These are phyloP conservation scores for Drosophila burlai DNA, from an alignment of 1,140 invertebrate species.

Conservation along the genomic window DNA sequence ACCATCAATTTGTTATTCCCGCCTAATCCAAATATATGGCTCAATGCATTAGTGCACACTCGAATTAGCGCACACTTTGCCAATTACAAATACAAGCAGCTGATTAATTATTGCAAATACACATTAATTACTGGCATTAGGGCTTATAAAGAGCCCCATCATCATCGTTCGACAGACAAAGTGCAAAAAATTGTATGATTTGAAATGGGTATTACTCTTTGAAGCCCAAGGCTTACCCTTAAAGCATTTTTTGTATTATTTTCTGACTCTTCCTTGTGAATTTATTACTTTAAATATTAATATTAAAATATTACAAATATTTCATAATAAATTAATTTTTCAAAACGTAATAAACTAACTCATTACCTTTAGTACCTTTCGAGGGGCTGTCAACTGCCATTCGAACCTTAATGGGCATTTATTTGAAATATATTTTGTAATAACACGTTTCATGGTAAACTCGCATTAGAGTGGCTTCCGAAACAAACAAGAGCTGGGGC, in stretches of 20 bases:
- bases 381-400: neutral
- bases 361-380: neutral
- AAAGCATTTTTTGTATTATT: neutral
- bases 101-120: conserved; percentile 34
- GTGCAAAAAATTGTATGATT: neutral
- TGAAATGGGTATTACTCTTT: neutral
- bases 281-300: neutral
- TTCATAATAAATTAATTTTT: neutral
- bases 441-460: conserved; percentile 10
- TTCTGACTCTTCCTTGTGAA: neutral
- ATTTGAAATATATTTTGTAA: conserved; percentile 21
- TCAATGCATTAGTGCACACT: neutral
- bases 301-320: neutral
- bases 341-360: neutral
- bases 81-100: conserved; percentile 18
- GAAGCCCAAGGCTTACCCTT: neutral
- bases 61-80: conserved; percentile 13
- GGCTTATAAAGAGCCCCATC: neutral
- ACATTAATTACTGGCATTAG: conserved; percentile 38
- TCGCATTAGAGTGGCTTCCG: neutral
- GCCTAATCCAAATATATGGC: conserved; percentile 9
- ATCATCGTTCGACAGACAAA: conserved; percentile 2
- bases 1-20: conserved; percentile 5
- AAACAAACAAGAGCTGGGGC: neutral
- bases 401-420: conserved; percentile 7